Base-by-base conservation (phyloP, 2,797 vertebrate genomes). In the Ptychadena robeensis region DNA sequence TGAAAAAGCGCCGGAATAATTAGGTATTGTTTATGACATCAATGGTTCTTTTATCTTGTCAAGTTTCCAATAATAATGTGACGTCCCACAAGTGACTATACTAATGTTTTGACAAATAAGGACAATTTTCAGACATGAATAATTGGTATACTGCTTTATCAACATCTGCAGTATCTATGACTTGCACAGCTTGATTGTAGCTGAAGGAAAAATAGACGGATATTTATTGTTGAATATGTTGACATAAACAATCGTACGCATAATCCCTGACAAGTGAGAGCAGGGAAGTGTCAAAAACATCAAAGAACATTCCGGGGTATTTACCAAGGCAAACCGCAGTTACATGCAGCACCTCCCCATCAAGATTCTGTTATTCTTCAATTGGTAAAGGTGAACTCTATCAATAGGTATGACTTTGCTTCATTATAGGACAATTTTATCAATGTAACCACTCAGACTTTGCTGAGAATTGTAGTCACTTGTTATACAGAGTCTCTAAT, bases 81-180 rank as follows among this genome's bases (percentile, higher is more conserved):
- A 2, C 65, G 48, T 78, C 75, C 75, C 75, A 78, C 27, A 78
- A 66, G 75, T 78, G 40, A 78, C 75, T 78, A 53, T 67, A 78
- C 28, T 67, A 78, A 78, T 78, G 64, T 78, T 78, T 14, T 78
- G 75, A 78, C 75, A 78, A 79, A 79, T 79, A 69, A n/a, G 32
- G 32, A 68, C 27, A 37, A 61, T 79, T 57, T 79, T 31, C 34
- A 11, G 48, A 37, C n/a, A 79, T 79, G 77, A 79, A 79, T 79
- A 68, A 79, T 69, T 35, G 48, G 25, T 37, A 59, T 32, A 30
- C 68, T 79, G 66, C n/a, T 79, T 69, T 69, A 70, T 79, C 31
- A 79, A 79, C 77, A 79, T 70, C 77, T 79, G 77, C 66, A 79
- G 31, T 66, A 78, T 32, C 63, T 34, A 30, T 67, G 44, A 78